Conservation (phyloP, 2,888 invertebrate genomes). For the Apodemia zela region DNA sequence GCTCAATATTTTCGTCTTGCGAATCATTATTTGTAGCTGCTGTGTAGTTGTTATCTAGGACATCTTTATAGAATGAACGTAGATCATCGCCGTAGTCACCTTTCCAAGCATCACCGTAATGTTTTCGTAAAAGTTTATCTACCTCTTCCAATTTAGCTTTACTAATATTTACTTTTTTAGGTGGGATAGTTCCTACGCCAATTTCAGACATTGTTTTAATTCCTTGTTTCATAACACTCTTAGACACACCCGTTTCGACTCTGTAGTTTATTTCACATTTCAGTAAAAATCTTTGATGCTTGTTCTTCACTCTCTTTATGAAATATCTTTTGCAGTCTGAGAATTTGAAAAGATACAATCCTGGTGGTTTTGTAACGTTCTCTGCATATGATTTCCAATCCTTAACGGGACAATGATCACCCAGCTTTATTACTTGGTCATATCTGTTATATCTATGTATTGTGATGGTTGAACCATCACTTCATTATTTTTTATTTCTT, state of each 20-base stretch:
- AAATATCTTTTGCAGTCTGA: slow-evolving; percentile 8
- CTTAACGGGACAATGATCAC: slow-evolving; percentile 3
- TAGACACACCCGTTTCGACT: background rate
- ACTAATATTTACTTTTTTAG: too few relatives aligned
- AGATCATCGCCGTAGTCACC: too few relatives aligned
- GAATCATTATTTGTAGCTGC: too few relatives aligned
- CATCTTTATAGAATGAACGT: too few relatives aligned
- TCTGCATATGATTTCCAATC: slow-evolving; percentile 1
- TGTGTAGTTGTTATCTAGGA: too few relatives aligned
- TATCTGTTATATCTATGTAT: background rate
- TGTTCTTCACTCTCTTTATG: slow-evolving; percentile 13
- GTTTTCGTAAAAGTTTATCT: too few relatives aligned
- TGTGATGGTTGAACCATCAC: slow-evolving; percentile 8
- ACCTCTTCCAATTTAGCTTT: too few relatives aligned
- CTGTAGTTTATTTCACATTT: background rate
- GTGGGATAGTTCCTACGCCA: too few relatives aligned
- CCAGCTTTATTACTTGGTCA: background rate
- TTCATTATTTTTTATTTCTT: slow-evolving; percentile 8
- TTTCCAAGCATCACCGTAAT: too few relatives aligned
- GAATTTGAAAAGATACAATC: background rate
- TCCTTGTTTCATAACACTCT: background rate
- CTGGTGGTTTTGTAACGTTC: background rate
- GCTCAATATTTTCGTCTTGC: too few relatives aligned
- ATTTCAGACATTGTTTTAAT: too few relatives aligned
- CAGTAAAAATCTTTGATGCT: background rate